Base-by-base conservation (phyloP, 1,140 invertebrate genomes). In the Pseudomyrmex flavicornis region DNA sequence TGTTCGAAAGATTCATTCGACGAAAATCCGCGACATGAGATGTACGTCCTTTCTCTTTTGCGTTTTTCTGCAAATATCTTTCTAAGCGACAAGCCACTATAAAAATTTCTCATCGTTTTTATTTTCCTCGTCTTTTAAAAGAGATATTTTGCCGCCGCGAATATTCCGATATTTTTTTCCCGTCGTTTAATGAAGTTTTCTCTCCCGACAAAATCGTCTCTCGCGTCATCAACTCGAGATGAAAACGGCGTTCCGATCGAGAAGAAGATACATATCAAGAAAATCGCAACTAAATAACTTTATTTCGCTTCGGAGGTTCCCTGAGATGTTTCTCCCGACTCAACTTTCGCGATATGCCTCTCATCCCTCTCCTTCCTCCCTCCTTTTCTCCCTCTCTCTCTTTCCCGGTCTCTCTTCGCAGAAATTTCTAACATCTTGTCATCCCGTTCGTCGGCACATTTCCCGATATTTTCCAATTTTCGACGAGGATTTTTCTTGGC, bases 391-490 rank as follows among this genome's bases (percentile, higher is more conserved):
- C 35, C 35, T 35, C 35, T 5, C 35, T 35, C 5, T 5, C 35
- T 35, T 3, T 7, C 35, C 4, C 5, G 35, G 35, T 35, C 35
- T 35, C 35, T 35, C 35, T 35, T 35, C 4, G 35, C 35, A 26
- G 20, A 59, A 80, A 72, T 80, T 48, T 59, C 44, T 20, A 58
- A 7, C 54, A n/a, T 8, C 66, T 70, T 58, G 65, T 35, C 76
- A 15, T 75, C 22, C 35, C 22, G 61, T 66, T 69, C 50, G 70
- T 75, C 58, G 54, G 12, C 10, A 20, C 10, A 76, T 70, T 69
- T 77, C 58, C 69, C 44, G 58, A 86, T 70, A 76, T 54, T 79
- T 79, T 86, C 35, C 59, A 86, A 76, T 87, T 77, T 85, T 65
- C 65, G 44, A 48, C 65, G 44, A 79, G 65, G 54, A 35, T 70